Conservation (phyloP, 2,113 vertebrate genomes). For the Amazona vittata region DNA sequence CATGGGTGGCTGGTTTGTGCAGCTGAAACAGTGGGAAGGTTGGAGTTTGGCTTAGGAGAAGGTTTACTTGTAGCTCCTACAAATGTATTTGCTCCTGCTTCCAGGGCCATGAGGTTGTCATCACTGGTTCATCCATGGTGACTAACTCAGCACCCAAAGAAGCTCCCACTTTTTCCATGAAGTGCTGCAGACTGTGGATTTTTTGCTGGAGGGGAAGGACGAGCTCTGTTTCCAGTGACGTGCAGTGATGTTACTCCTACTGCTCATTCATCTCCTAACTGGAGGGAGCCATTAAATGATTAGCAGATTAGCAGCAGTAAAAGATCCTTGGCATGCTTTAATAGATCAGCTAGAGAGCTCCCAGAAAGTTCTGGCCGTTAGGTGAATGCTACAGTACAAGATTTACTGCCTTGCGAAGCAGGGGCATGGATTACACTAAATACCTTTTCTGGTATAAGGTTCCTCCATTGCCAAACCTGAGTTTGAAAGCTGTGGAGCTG, state of each 20-base stretch:
- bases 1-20: rapidly evolving
- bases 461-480: neutral
- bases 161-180: neutral
- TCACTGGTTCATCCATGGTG: neutral
- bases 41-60: neutral
- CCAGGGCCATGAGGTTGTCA: neutral
- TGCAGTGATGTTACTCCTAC: neutral
- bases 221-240: neutral
- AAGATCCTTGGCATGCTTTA: neutral
- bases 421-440: neutral
- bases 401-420: neutral
- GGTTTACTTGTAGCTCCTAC: neutral
- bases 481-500: neutral
- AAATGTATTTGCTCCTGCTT: neutral
- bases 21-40: neutral
- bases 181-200: neutral
- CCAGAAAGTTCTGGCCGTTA: neutral
- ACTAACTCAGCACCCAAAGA: neutral
- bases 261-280: neutral
- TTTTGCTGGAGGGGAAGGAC: neutral
- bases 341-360: neutral
- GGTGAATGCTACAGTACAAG: neutral
- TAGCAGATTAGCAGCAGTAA: neutral
- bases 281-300: neutral
- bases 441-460: neutral